A percentile compares a stretch with the other conserved stretches of the same genome.
phyloP scores from a whole-genome alignment of 2,797 vertebrate species.

The Scleropages formosus region DNA sequence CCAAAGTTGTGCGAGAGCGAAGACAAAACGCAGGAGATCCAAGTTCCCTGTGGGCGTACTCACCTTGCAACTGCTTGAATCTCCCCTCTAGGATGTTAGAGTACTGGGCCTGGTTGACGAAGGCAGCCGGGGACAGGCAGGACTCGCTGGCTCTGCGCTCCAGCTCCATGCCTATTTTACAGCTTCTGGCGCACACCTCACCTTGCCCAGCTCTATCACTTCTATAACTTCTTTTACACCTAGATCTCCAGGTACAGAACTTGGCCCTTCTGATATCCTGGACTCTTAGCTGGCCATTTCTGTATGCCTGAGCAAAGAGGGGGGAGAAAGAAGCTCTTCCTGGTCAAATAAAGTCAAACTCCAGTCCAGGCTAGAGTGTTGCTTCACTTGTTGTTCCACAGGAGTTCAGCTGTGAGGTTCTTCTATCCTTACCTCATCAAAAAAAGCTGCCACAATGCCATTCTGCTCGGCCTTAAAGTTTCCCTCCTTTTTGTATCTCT shows the following conservation, averaged over 20 bases:
- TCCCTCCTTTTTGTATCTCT: constrained; percentile 32
- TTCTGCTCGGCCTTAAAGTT: background rate
- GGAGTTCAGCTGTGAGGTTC: too few species aligned
- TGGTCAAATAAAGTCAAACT: background rate
- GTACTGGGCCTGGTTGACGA: constrained; percentile 84
- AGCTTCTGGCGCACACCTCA: background rate
- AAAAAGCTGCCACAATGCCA: too few species aligned
- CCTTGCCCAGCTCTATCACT: background rate
- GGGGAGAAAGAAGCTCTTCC: background rate
- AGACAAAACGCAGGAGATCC: too few species aligned
- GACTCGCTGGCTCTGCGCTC: constrained; percentile 68
- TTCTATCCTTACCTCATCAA: background rate
- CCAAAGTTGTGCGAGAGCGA: too few species aligned
- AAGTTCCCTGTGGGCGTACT: constrained; percentile 47
- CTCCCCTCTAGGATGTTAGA: constrained; percentile 87
- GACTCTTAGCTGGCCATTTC: background rate
- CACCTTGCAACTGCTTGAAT: constrained; percentile 95
- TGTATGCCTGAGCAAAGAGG: background rate
- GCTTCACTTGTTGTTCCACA: background rate
- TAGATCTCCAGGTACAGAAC: constrained; percentile 2
- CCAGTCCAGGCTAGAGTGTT: background rate
- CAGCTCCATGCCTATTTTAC: constrained; percentile 61
- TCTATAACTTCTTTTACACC: background rate
- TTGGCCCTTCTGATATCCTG: background rate
- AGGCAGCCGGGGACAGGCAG: constrained; percentile 83